Conservation (phyloP, 2,888 invertebrate species). For the Hemaris fuciformis region DNA sequence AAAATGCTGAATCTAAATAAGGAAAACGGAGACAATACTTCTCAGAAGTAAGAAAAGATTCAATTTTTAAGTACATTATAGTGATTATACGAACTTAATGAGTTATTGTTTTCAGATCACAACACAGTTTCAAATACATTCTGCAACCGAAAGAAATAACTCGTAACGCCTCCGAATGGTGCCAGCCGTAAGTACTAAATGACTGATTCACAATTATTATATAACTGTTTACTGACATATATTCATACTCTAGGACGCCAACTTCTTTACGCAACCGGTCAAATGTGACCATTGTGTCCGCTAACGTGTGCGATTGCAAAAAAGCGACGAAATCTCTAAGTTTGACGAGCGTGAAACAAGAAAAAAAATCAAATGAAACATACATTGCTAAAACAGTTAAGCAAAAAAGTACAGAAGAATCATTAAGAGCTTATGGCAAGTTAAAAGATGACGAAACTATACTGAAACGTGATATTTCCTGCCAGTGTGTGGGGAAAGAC, state of each 20-base stretch:
- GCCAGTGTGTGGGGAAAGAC: slow-evolving; percentile 19
- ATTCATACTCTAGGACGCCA: slow-evolving; percentile 20
- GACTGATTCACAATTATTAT: slow-evolving; percentile 8
- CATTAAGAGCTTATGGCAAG: not conserved
- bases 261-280: slow-evolving; percentile 23
- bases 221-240: slow-evolving; percentile 5
- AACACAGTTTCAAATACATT: slow-evolving; percentile 53
- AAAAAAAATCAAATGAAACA: slow-evolving; percentile 25
- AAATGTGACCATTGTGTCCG: slow-evolving; percentile 25
- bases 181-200: slow-evolving; percentile 41
- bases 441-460: not conserved
- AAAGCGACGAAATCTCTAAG: slow-evolving; percentile 36
- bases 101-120: slow-evolving; percentile 27
- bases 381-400: slow-evolving; percentile 10
- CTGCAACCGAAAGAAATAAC: slow-evolving; percentile 54
- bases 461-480: not conserved
- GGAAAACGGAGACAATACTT: slow-evolving; percentile 32
- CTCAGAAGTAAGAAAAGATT: slow-evolving; percentile 36
- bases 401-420: not conserved
- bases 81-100: not conserved
- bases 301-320: slow-evolving; percentile 20
- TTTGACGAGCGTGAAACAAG: slow-evolving; percentile 29
- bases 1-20: slow-evolving; percentile 31
- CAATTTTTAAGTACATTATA: not conserved
- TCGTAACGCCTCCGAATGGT: slow-evolving; percentile 48